Base-by-base conservation (phyloP, 2,797 vertebrate genomes). In the Silurus lanzhouensis region DNA sequence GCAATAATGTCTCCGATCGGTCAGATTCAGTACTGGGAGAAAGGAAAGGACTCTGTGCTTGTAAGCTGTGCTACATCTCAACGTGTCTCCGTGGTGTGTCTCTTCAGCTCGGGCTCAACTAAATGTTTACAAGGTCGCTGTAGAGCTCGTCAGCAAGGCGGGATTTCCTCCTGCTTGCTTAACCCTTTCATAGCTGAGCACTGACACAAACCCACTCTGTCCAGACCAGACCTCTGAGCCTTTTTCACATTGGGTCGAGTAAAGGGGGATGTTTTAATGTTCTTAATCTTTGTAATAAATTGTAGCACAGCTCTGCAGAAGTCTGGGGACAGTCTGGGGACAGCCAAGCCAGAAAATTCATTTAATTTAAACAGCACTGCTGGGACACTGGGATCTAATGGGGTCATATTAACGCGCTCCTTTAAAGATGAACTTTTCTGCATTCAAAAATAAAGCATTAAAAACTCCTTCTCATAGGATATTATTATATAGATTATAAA, bases 91-190 rank as follows among this genome's bases (percentile, higher is more conserved):
- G 8, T 15, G 38, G 22, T 14, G 27, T 68, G 46, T 63, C 61
- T 81, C 25, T 38, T 68, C 68, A 64, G 81, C 61, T 83, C 27
- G 44, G 31, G 78, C 80, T 84, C 31, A 84, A 87, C 52, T 76
- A 70, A 75, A 46, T 88, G 89, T 87, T 89, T 87, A 83, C 66
- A 84, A 89, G 86, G 80, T 84, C 83, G 83, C 83, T 77, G 61
- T 57, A 25, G 82, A 17, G 55, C 68, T 74, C 57, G 60, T 57
- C 71, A 68, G 70, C 55, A 46, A 87, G 88, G 91, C 90, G 88
- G 90, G 89, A 90, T 90, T 91, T 92, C 91, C 91, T 91, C 85
- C 75, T 67, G 88, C 61, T 10, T 12, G 31, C 38, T 92, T 92
- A 92, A 92, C 92, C 81, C 90, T 83, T 91, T 81, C 84, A n/a